Evolutionary conservation across 2,113 vertebrate genomes (phyloP).

Genomic region (Perccottus glenii): DNA sequence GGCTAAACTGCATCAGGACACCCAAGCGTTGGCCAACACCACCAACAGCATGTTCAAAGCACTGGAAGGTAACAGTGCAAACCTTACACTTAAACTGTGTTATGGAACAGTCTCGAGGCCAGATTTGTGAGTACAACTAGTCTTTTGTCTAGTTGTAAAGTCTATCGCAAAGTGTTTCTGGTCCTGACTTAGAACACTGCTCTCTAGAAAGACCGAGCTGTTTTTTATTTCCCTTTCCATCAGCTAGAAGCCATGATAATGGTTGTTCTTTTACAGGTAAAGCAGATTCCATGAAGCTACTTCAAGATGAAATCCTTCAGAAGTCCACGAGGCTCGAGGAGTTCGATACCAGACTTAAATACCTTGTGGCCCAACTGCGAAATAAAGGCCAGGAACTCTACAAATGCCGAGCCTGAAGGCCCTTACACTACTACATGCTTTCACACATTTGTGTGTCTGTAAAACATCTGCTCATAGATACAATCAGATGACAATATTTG

Average conservation of each 20-base stretch:
- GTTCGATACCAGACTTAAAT: conserved; percentile 76
- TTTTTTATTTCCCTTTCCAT: too few species aligned
- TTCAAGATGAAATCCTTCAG: conserved; percentile 75
- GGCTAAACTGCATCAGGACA: conserved; percentile 75
- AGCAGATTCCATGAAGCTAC: conserved; percentile 75
- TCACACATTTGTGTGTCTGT: neutral
- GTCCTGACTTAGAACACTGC: too few species aligned
- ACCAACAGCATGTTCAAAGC: conserved; percentile 77
- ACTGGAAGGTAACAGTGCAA: conserved; percentile 81
- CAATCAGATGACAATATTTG: too few species aligned
- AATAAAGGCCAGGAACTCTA: conserved; percentile 57
- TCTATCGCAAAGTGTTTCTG: too few species aligned
- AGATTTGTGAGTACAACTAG: too few species aligned
- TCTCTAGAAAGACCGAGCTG: too few species aligned
- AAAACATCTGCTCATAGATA: too few species aligned
- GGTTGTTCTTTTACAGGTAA: conserved; percentile 71
- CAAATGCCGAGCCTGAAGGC: conserved; percentile 54
- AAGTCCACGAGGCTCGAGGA: conserved; percentile 73
- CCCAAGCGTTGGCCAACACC: conserved; percentile 78
- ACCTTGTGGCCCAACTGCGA: conserved; percentile 77
- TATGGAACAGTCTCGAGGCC: too few species aligned
- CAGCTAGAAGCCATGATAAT: neutral
- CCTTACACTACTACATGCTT: neutral
- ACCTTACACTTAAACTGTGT: too few species aligned
- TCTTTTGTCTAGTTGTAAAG: too few species aligned